phyloP scores from a whole-genome alignment of 2,888 invertebrate species.

The Dichetophora obliterata region DNA sequence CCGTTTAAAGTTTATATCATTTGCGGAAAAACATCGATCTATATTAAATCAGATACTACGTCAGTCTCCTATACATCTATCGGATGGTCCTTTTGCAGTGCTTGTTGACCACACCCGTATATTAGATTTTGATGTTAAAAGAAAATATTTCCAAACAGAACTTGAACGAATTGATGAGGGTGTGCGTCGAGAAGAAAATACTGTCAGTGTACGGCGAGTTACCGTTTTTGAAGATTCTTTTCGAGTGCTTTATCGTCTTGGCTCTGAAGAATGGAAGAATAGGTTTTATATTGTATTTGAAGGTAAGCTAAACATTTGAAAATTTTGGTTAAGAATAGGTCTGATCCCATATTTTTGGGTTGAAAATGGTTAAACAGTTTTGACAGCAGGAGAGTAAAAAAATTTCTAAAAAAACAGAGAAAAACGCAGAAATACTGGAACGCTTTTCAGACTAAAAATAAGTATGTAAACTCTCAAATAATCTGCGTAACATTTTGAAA shows the following conservation, averaged over 20 bases:
- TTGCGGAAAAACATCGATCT: slow-evolving; percentile 89
- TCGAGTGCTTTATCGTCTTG: slow-evolving; percentile 84
- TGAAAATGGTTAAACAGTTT: too few species aligned
- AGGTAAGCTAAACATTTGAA: slow-evolving; percentile 71
- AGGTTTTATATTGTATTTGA: slow-evolving; percentile 93
- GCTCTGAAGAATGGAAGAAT: slow-evolving; percentile 91
- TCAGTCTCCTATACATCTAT: slow-evolving; percentile 82
- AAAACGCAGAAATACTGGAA: too few species aligned
- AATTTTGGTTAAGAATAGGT: too few species aligned
- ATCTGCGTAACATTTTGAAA: too few species aligned
- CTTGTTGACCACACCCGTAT: slow-evolving; percentile 89
- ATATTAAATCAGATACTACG: slow-evolving; percentile 91
- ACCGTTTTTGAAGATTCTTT: slow-evolving; percentile 92
- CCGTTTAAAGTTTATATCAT: slow-evolving; percentile 77
- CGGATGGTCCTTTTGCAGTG: slow-evolving; percentile 89
- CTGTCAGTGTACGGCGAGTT: slow-evolving; percentile 86
- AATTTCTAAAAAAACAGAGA: too few species aligned
- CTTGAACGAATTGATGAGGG: slow-evolving; percentile 86
- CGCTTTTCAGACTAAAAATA: too few species aligned
- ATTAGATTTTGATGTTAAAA: slow-evolving; percentile 90
- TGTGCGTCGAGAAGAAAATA: slow-evolving; percentile 83
- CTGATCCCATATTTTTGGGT: too few species aligned
- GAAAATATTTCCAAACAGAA: slow-evolving; percentile 89
- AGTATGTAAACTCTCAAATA: too few species aligned
- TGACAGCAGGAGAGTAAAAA: too few species aligned